Base-by-base conservation (phyloP, 2,888 invertebrate genomes). In the Arge pagana region DNA sequence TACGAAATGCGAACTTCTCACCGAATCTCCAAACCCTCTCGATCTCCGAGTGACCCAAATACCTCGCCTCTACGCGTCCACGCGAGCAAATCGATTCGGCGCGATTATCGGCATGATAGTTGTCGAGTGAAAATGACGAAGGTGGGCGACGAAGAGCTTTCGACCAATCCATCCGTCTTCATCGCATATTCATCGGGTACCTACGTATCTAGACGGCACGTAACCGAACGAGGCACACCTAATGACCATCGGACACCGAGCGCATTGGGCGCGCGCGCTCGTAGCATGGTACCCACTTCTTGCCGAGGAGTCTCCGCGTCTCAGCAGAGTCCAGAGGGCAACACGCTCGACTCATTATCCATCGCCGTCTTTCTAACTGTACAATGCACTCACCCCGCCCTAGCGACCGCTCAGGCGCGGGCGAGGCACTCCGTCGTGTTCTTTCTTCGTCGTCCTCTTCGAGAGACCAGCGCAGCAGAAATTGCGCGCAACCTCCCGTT, bases 281-380 rank as follows among this genome's bases (percentile, higher is more conserved):
- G n/a, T n/a, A n/a, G n/a, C n/a, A n/a, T n/a, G n/a, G n/a, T n/a
- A n/a, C n/a, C n/a, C n/a, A n/a, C n/a, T n/a, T n/a, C n/a, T n/a
- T n/a, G n/a, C n/a, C n/a, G n/a, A n/a, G n/a, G n/a, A n/a, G n/a
- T n/a, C n/a, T n/a, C n/a, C n/a, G n/a, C n/a, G n/a, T n/a, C n/a
- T n/a, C n/a, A n/a, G n/a, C n/a, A n/a, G n/a, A 60, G 69, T 66
- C 66, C 67, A 68, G 59, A 65, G 69, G 70, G 63, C 67, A 71
- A 65, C 70, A 70, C 68, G 70, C 70, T 67, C 66, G 66, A 65
- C 70, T 71, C 71, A 69, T 70, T 70, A 69, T 64, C 63, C 62
- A 62, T 59, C 52, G 59, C 60, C 63, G 59, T 54, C 59, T 64
- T 67, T 60, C 68, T 71, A 70, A 70, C 70, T 70, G 70, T 70